phyloP scores from a whole-genome alignment of 2,888 invertebrate species.

The Gnatocerus cornutus region DNA sequence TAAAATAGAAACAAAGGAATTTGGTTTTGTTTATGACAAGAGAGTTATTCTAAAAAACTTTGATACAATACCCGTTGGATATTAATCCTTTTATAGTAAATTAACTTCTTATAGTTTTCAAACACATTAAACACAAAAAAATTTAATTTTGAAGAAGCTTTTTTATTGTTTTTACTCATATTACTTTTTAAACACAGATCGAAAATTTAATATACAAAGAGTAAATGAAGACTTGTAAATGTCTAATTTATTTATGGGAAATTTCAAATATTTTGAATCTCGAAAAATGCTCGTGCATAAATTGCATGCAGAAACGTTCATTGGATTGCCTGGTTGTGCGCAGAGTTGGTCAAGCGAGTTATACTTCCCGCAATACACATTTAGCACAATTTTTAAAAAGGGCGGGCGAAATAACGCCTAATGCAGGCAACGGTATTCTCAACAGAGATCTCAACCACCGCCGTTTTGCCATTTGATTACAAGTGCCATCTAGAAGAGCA shows the following conservation, averaged over 20 bases:
- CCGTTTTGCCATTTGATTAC: not conserved
- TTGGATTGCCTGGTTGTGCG: conserved; percentile 27
- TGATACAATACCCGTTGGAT: conserved; percentile 28
- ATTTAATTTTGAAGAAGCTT: not conserved
- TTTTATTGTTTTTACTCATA: too few species aligned
- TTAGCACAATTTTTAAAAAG: conserved; percentile 8
- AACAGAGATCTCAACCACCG: not conserved
- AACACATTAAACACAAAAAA: not conserved
- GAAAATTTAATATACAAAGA: conserved; percentile 2
- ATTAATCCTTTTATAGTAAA: conserved; percentile 17
- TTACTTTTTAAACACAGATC: conserved; percentile 4
- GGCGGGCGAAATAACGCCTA: conserved; percentile 2
- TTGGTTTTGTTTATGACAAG: conserved; percentile 28
- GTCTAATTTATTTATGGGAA: conserved; percentile 29
- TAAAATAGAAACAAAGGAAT: conserved; percentile 30
- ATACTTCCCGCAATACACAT: conserved; percentile 14
- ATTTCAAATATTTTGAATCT: conserved; percentile 35
- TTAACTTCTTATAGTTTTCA: conserved; percentile 14
- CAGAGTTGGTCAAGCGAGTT: conserved; percentile 13
- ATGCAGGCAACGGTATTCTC: conserved; percentile 4
- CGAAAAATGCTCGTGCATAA: conserved; percentile 31
- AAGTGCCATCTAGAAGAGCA: not conserved
- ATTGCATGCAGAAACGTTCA: conserved; percentile 39
- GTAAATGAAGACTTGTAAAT: conserved; percentile 8
- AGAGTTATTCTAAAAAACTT: conserved; percentile 30